Conservation (phyloP, 2,797 vertebrate genomes). For the Oreortyx pictus region DNA sequence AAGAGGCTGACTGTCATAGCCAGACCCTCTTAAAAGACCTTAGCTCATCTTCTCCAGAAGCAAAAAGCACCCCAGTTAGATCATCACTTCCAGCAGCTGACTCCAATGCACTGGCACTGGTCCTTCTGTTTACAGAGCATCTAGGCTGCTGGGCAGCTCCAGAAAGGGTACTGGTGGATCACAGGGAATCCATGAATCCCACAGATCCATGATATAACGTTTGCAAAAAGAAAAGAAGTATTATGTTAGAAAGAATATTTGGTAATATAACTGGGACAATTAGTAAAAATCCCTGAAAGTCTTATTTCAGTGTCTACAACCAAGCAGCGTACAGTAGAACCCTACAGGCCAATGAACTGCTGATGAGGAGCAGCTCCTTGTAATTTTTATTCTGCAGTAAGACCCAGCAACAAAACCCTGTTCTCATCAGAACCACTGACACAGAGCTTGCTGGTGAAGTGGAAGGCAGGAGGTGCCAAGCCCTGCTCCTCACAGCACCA, state of each 20-base stretch:
- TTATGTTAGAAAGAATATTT: not conserved
- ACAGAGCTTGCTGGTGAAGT: conserved; percentile 70
- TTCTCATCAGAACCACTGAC: conserved; percentile 75
- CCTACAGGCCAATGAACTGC: not conserved
- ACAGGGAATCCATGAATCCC: not conserved
- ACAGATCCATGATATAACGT: not conserved
- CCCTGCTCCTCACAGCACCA: not conserved
- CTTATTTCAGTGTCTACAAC: not conserved
- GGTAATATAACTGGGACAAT: not conserved
- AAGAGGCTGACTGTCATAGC: not conserved
- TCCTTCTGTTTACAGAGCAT: conserved; percentile 16
- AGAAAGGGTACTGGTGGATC: not conserved
- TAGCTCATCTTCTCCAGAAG: not conserved
- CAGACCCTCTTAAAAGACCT: not conserved
- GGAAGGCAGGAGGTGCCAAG: conserved; percentile 11
- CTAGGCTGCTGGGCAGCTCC: not conserved
- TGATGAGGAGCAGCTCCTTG: not conserved
- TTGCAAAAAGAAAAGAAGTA: not conserved
- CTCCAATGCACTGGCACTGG: not conserved
- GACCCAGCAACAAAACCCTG: conserved; percentile 71
- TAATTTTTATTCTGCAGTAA: conserved; percentile 5
- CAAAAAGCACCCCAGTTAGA: not conserved
- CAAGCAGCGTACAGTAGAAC: not conserved
- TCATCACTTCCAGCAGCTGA: not conserved
- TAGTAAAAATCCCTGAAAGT: conserved; percentile 11